These are phyloP conservation scores for Clostera curtula DNA, from an alignment of 2,888 invertebrate species.

Conservation along the genomic window DNA sequence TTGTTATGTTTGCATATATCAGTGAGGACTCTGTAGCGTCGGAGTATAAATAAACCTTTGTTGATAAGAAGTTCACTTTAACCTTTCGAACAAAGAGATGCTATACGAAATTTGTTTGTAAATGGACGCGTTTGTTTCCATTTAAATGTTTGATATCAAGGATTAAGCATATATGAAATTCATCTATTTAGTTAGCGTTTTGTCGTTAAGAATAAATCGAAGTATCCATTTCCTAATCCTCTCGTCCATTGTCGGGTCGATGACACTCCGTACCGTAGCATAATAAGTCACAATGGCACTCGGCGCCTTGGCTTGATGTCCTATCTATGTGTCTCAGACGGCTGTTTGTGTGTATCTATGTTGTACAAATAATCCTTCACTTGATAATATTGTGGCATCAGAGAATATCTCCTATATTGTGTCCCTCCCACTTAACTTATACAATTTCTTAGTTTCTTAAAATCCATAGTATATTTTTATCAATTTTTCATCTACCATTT, in stretches of 20 bases:
- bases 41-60: constrained; percentile 20
- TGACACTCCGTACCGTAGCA: constrained; percentile 41
- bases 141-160: too few species aligned
- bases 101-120: constrained; percentile 9
- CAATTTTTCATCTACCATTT: too few species aligned
- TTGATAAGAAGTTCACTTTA: constrained; percentile 25
- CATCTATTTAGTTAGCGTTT: constrained; percentile 19
- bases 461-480: too few species aligned
- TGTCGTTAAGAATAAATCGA: constrained; percentile 31
- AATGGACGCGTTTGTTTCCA: not conserved
- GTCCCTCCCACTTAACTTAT: too few species aligned
- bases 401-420: too few species aligned
- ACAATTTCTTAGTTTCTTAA: too few species aligned
- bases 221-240: constrained; percentile 53
- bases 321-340: constrained; percentile 32
- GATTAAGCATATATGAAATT: constrained; percentile 12
- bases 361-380: too few species aligned
- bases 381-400: too few species aligned
- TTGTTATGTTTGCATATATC: constrained; percentile 9
- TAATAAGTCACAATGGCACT: constrained; percentile 47
- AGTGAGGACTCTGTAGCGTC: constrained; percentile 19
- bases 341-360: too few species aligned
- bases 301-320: constrained; percentile 37
- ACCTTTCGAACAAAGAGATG: constrained; percentile 19
- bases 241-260: constrained; percentile 46